Base-by-base conservation (phyloP, 2,797 vertebrate genomes). In the Falco novaeseelandiae region DNA sequence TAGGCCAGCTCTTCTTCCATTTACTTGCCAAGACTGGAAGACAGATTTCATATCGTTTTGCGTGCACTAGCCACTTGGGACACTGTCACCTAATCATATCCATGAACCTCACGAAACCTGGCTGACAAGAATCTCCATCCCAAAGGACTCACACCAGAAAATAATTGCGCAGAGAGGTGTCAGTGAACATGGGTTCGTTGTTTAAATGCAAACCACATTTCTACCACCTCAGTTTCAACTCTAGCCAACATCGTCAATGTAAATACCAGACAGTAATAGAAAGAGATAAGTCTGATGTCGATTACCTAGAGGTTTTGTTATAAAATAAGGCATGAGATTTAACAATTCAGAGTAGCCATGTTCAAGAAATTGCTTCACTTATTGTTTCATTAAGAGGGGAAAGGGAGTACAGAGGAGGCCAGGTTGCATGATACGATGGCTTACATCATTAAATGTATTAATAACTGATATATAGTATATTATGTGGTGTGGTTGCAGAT, bases 171-270 rank as follows among this genome's bases (percentile, higher is more conserved):
- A 65, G 51, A 78, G 83, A 92, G 55, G 21, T 91, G 84, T 74
- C 81, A 79, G n/a, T 23, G 49, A 88, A 54, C 38, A 42, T 12
- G 4, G 20, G 14, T 49, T 79, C 62, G 44, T 70, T 71, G 86
- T 74, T 54, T 10, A 79, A 93, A 89, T 67, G 55, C 30, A 92
- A 90, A 90, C 48, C 55, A 66, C 58, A 63, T 91, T 93, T 93
- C 80, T 90, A 36, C 42, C 5, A 3, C 62, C n/a, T 69, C 69
- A 38, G 34, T 55, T 84, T 72, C 46, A 55, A 58, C 61, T 46
- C 40, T 69, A 38, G 58, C 70, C 92, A 95, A 42, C 8, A 70
- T 55, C 26, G 74, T 87, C 63, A 58, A 9, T 65, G 54, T 58
- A 76, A 79, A 54, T 76, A 83, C 69, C 62, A 89, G 80, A 40